Percentiles rank a stretch among this genome's conserved stretches.
These are phyloP conservation scores for Wasmannia auropunctata DNA, from an alignment of 1,140 invertebrate genomes.

Conservation along the genomic window DNA sequence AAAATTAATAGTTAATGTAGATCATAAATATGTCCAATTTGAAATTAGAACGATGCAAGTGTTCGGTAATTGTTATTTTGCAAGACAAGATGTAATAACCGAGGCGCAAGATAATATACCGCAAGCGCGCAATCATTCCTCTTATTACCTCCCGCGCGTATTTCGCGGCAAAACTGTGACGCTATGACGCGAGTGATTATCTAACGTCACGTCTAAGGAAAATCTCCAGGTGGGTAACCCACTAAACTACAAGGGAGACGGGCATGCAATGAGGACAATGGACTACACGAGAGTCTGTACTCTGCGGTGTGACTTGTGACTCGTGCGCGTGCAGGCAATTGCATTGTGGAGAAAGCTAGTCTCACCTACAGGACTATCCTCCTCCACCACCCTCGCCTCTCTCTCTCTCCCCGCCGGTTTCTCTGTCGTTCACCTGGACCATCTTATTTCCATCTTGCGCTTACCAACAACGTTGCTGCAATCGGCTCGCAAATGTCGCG, in stretches of 20 bases:
- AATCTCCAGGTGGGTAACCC: conserved; percentile 69
- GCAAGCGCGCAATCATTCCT: conserved; percentile 30
- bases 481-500: conserved; percentile 41
- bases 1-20: not conserved
- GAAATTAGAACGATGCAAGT: not conserved
- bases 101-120: not conserved
- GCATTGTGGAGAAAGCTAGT: conserved; percentile 70
- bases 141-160: conserved; percentile 13
- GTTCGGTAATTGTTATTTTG: conserved; percentile 19
- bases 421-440: conserved; percentile 17
- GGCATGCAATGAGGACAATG: conserved; percentile 68
- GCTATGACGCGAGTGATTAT: conserved; percentile 62
- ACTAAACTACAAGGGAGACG: conserved; percentile 70
- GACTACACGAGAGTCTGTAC: conserved; percentile 47
- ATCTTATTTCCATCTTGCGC: conserved; percentile 16
- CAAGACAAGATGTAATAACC: conserved; percentile 29
- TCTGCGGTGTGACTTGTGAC: conserved; percentile 42
- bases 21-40: not conserved
- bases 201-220: conserved; percentile 60
- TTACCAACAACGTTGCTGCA: not conserved
- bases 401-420: not conserved
- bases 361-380: conserved; percentile 36
- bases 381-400: not conserved
- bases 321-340: conserved; percentile 64
- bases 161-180: conserved; percentile 40